phyloP scores from a whole-genome alignment of 2,797 vertebrate genomes.

The Melanotaenia boesemani region DNA sequence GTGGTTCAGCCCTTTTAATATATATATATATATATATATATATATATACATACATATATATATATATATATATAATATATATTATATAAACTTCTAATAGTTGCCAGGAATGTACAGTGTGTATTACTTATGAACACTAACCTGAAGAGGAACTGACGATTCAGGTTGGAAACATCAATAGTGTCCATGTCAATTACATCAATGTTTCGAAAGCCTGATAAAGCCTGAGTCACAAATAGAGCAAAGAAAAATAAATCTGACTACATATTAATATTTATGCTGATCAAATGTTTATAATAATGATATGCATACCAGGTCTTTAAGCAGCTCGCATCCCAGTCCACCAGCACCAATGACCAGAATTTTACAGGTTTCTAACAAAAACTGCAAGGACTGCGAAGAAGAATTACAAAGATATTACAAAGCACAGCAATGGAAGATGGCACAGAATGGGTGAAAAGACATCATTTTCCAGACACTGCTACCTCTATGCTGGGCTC shows the following conservation, averaged over 20 bases:
- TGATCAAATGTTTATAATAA: not conserved
- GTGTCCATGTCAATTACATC: slow-evolving; percentile 95
- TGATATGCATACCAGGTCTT: slow-evolving; percentile 89
- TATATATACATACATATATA: too few species aligned
- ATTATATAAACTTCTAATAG: not conserved
- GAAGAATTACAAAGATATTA: slow-evolving; percentile 21
- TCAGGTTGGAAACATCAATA: slow-evolving; percentile 93
- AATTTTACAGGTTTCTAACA: slow-evolving; percentile 92
- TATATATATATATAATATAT: too few species aligned
- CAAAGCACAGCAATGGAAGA: not conserved
- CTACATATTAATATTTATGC: not conserved
- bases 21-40: too few species aligned
- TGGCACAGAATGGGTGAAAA: not conserved
- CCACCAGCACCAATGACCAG: slow-evolving; percentile 95
- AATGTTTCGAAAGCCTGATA: slow-evolving; percentile 91
- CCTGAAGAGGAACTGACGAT: slow-evolving; percentile 94
- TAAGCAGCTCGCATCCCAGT: slow-evolving; percentile 95
- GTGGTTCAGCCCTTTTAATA: not conserved
- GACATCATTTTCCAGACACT: not conserved
- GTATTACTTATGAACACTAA: slow-evolving; percentile 68
- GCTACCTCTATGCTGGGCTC: slow-evolving; percentile 94
- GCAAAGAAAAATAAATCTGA: slow-evolving; percentile 2
- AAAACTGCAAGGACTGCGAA: slow-evolving; percentile 89
- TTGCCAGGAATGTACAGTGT: too few species aligned
- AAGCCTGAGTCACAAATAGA: slow-evolving; percentile 76